phyloP scores from a whole-genome alignment of 2,113 vertebrate species.

The Cettia cetti region DNA sequence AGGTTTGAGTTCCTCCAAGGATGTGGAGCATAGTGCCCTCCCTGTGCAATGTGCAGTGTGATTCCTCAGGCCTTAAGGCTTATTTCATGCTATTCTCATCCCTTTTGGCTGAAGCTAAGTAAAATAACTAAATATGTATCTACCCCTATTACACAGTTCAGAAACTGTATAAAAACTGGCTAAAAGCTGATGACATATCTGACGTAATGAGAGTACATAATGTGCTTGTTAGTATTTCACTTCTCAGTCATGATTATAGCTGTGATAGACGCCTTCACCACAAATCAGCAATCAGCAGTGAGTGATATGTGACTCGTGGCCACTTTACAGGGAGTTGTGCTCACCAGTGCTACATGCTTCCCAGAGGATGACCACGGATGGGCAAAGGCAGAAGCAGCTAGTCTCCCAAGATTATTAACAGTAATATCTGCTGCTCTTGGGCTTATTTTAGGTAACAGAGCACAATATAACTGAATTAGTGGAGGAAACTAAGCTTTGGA shows the following conservation, averaged over 20 bases:
- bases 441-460: not conserved
- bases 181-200: not conserved
- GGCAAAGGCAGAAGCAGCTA: not conserved
- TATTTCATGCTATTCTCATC: not conserved
- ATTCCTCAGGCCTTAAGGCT: not conserved
- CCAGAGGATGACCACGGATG: not conserved
- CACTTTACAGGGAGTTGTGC: not conserved
- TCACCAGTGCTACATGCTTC: not conserved
- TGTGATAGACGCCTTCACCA: not conserved
- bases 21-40: fast-evolving
- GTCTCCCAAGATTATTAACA: not conserved
- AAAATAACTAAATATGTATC: not conserved
- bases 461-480: not conserved
- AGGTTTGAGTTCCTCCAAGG: not conserved
- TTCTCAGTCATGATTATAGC: not conserved
- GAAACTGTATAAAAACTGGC: not conserved
- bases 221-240: not conserved
- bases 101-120: not conserved
- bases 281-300: not conserved
- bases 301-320: not conserved
- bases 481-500: not conserved
- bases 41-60: fast-evolving
- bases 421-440: not conserved
- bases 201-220: not conserved
- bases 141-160: not conserved